These are phyloP conservation scores for Pyrgus malvae DNA, from an alignment of 2,888 invertebrate species.

Conservation along the genomic window DNA sequence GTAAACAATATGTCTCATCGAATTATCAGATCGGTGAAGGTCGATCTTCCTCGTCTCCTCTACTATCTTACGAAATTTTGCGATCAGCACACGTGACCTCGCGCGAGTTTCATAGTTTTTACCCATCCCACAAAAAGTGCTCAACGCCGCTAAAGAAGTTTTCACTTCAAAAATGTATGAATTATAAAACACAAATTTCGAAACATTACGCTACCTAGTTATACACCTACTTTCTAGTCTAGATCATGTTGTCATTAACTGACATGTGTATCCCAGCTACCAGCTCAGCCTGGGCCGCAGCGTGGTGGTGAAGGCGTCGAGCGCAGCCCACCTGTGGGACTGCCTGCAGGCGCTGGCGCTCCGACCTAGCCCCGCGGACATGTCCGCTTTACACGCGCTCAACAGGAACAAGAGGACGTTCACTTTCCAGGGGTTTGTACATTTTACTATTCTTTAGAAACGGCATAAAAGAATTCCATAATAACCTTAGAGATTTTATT, in stretches of 20 bases:
- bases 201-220: background rate
- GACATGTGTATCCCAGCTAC: constrained; percentile 49
- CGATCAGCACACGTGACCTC: too few relatives aligned
- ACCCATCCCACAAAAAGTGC: too few relatives aligned
- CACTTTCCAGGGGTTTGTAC: constrained; percentile 54
- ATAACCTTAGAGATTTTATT: too few relatives aligned
- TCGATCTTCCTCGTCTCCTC: too few relatives aligned
- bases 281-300: constrained; percentile 52
- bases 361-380: constrained; percentile 39
- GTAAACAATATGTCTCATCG: too few relatives aligned
- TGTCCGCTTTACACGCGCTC: constrained; percentile 51
- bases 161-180: too few relatives aligned
- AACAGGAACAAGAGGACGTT: constrained; percentile 58
- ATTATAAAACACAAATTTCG: background rate
- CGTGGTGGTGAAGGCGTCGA: constrained; percentile 57
- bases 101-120: too few relatives aligned
- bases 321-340: constrained; percentile 52
- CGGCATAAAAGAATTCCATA: background rate
- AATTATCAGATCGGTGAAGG: too few relatives aligned
- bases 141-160: too few relatives aligned
- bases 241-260: too few relatives aligned
- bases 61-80: too few relatives aligned
- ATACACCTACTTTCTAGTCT: background rate
- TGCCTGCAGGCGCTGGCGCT: constrained; percentile 50
- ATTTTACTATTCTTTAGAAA: background rate